Percentiles rank a stretch among this genome's conserved stretches.
These are phyloP conservation scores for Hypsibius dujardini DNA, from an alignment of 1,140 invertebrate genomes.

Conservation along the genomic window DNA sequence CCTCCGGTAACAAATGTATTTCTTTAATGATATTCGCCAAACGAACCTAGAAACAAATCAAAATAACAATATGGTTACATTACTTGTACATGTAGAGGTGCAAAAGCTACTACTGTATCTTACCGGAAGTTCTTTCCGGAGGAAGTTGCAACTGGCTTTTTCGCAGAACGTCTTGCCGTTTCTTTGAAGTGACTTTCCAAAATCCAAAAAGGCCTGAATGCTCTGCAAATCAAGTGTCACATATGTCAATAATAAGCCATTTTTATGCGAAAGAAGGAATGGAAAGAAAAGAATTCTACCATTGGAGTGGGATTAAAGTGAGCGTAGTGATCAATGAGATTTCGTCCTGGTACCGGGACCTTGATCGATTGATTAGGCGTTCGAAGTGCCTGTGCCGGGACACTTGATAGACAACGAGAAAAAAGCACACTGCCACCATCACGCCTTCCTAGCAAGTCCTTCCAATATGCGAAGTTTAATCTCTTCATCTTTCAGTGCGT, in stretches of 20 bases:
- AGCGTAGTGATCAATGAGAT: constrained; percentile 65
- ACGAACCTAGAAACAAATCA: constrained; percentile 39
- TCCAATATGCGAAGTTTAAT: too few relatives aligned
- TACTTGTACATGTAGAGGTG: neutral
- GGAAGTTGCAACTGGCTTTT: constrained; percentile 68
- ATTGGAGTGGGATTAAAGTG: constrained; percentile 84
- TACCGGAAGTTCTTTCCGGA: constrained; percentile 79
- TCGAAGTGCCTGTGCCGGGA: too few relatives aligned
- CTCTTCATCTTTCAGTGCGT: too few relatives aligned
- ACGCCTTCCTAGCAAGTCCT: too few relatives aligned
- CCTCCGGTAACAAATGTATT: constrained; percentile 70
- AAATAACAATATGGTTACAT: neutral
- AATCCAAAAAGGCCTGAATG: constrained; percentile 92
- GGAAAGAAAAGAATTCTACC: too few relatives aligned
- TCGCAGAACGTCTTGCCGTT: constrained; percentile 34
- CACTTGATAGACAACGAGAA: too few relatives aligned
- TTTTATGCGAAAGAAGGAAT: too few relatives aligned
- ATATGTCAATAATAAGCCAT: too few relatives aligned
- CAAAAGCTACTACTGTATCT: neutral
- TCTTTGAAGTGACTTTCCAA: constrained; percentile 52
- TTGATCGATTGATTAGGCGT: too few relatives aligned
- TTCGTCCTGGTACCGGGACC: too few relatives aligned
- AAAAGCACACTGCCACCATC: too few relatives aligned
- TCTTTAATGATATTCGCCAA: constrained; percentile 97
- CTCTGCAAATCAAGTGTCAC: constrained; percentile 34